A percentile compares a stretch with the other conserved stretches of the same genome.
phyloP scores from a whole-genome alignment of 2,888 invertebrate species.

The Hedya salicella region DNA sequence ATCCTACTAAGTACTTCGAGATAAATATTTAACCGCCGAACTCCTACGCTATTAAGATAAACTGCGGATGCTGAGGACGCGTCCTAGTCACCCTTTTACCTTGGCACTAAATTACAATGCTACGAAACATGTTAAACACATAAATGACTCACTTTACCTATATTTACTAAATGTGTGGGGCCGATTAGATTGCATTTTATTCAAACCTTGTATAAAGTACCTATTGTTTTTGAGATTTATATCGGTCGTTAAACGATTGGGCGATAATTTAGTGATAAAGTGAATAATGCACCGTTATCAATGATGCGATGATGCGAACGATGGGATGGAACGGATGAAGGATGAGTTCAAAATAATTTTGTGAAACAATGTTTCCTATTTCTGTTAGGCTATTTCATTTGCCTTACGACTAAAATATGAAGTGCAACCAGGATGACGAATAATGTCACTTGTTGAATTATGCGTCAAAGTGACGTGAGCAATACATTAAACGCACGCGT shows the following conservation, averaged over 20 bases:
- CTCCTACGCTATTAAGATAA: constrained; percentile 47
- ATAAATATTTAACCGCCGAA: not conserved
- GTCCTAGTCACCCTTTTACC: constrained; percentile 55
- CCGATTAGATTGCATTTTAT: constrained; percentile 7
- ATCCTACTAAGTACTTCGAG: not conserved
- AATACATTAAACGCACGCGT: constrained; percentile 9
- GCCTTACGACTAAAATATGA: not conserved
- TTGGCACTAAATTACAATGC: constrained; percentile 69
- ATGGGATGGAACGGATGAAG: not conserved
- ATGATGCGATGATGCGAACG: not conserved
- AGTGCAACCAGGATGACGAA: constrained; percentile 6
- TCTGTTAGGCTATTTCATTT: constrained; percentile 2
- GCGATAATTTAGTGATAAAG: constrained; percentile 20
- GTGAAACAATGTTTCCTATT: constrained; percentile 10
- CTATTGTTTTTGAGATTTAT: constrained; percentile 4
- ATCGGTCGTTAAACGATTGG: not conserved
- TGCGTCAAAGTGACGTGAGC: constrained; percentile 23
- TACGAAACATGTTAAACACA: constrained; percentile 57
- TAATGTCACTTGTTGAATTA: constrained; percentile 13
- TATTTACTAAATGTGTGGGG: constrained; percentile 34
- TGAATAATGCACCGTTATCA: constrained; percentile 29
- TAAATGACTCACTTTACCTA: constrained; percentile 61
- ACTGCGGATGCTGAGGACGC: constrained; percentile 46
- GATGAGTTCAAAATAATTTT: constrained; percentile 9
- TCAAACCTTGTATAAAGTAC: not conserved